A percentile compares a stretch with the other conserved stretches of the same genome.
phyloP scores from a whole-genome alignment of 2,113 vertebrate species.

The Elgaria multicarinata region DNA sequence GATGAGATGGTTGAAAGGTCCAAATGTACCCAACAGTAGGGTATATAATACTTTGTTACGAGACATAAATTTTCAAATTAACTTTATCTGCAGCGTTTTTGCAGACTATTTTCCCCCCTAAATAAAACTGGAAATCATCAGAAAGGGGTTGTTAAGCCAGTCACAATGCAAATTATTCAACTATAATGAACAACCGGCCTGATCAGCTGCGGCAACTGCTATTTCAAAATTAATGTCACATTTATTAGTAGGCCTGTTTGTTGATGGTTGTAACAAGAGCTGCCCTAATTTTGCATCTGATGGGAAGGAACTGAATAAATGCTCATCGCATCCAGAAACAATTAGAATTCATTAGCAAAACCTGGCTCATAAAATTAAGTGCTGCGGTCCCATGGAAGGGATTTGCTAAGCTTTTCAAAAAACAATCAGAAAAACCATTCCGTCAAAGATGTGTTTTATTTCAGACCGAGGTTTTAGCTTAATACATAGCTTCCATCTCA shows the following conservation, averaged over 20 bases:
- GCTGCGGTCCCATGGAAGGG: conserved; percentile 41
- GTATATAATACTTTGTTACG: neutral
- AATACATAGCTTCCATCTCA: conserved; percentile 46
- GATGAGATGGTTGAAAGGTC: neutral
- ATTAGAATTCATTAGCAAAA: conserved; percentile 64
- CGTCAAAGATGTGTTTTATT: conserved; percentile 44
- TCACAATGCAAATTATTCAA: conserved; percentile 22
- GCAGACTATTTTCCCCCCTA: neutral
- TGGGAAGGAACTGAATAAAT: conserved; percentile 21
- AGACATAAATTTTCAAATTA: conserved; percentile 24
- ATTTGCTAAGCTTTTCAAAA: conserved; percentile 51
- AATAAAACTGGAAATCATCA: conserved; percentile 1
- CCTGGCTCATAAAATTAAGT: conserved; percentile 63
- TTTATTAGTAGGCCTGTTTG: conserved; percentile 7
- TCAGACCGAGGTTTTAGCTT: conserved; percentile 43
- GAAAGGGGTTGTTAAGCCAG: neutral
- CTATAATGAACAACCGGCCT: neutral
- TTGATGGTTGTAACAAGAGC: conserved; percentile 33
- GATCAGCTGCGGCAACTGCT: neutral
- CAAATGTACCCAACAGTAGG: neutral
- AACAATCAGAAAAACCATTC: conserved; percentile 46
- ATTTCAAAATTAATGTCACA: conserved; percentile 10
- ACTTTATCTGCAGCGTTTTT: neutral
- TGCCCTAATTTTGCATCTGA: conserved; percentile 42
- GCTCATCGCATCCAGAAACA: conserved; percentile 54